Conservation (phyloP, 2,113 vertebrate genomes). For the Lophura nycthemera region DNA sequence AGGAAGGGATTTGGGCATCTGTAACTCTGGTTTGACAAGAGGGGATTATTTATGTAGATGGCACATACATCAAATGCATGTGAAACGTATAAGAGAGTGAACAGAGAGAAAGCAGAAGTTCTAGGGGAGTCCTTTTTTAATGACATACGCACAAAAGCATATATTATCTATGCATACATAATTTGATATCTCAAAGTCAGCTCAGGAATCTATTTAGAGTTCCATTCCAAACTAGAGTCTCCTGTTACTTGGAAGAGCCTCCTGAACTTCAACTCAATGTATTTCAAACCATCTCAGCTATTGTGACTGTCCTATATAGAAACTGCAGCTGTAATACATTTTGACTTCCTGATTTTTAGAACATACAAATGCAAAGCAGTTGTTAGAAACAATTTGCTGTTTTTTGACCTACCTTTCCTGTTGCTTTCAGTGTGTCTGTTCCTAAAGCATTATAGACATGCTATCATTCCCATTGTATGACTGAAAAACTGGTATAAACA, state of each 20-base stretch:
- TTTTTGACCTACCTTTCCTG: not conserved
- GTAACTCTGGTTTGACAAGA: not conserved
- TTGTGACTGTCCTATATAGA: not conserved
- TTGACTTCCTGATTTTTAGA: not conserved
- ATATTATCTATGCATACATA: not conserved
- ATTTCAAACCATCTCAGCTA: not conserved
- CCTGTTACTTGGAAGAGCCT: not conserved
- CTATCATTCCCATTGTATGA: not conserved
- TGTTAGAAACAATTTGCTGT: not conserved
- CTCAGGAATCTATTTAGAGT: not conserved
- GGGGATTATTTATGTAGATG: not conserved
- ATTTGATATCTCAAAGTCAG: conserved; percentile 10
- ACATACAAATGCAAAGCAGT: not conserved
- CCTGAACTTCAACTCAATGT: not conserved
- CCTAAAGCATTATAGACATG: not conserved
- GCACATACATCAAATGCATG: not conserved
- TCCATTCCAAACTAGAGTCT: not conserved
- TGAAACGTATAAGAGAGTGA: not conserved
- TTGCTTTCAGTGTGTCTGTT: not conserved
- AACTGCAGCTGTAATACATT: not conserved
- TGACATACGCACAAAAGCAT: not conserved
- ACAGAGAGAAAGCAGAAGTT: not conserved
- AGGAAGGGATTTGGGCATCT: not conserved
- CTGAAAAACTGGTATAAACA: conserved; percentile 14
- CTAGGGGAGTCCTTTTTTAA: not conserved